phyloP scores from a whole-genome alignment of 2,797 vertebrate genomes.

The Pseudochaenichthys georgianus region DNA sequence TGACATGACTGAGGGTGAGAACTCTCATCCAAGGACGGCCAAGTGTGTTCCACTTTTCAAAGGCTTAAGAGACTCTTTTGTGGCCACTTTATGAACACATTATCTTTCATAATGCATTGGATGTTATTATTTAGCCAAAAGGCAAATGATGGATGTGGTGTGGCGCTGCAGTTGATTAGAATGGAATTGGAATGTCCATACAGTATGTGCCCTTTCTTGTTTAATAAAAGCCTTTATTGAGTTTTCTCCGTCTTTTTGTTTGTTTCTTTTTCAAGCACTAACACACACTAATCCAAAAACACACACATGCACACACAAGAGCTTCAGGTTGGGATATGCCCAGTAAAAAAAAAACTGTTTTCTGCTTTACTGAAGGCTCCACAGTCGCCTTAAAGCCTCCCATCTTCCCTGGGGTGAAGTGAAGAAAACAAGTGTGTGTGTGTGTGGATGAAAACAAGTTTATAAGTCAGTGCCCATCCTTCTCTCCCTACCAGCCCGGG shows the following conservation, averaged over 20 bases:
- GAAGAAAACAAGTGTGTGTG: slow-evolving; percentile 31
- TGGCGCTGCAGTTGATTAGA: slow-evolving; percentile 29
- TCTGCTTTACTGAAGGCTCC: slow-evolving; percentile 57
- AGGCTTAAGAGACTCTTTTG: slow-evolving; percentile 48
- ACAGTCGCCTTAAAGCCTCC: slow-evolving; percentile 46
- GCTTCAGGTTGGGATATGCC: slow-evolving; percentile 36
- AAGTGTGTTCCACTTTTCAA: slow-evolving; percentile 43
- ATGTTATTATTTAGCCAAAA: slow-evolving; percentile 37
- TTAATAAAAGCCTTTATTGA: slow-evolving; percentile 36
- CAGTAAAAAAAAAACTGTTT: slow-evolving; percentile 26
- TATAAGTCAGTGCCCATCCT: slow-evolving; percentile 48
- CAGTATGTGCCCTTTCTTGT: slow-evolving; percentile 35
- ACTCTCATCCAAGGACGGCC: slow-evolving; percentile 52
- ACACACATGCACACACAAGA: neutral
- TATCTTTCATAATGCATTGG: slow-evolving; percentile 25
- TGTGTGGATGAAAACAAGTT: slow-evolving; percentile 37
- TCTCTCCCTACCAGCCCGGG: slow-evolving; percentile 33
- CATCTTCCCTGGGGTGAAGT: slow-evolving; percentile 35
- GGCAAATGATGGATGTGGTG: slow-evolving; percentile 20
- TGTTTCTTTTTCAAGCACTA: slow-evolving; percentile 11
- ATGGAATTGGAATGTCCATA: slow-evolving; percentile 14
- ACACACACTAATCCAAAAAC: slow-evolving; percentile 15
- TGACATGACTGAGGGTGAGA: slow-evolving; percentile 46
- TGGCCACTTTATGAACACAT: slow-evolving; percentile 47
- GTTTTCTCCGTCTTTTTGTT: neutral